These are phyloP conservation scores for Anoplophora glabripennis DNA, from an alignment of 1,140 invertebrate genomes.

Conservation along the genomic window DNA sequence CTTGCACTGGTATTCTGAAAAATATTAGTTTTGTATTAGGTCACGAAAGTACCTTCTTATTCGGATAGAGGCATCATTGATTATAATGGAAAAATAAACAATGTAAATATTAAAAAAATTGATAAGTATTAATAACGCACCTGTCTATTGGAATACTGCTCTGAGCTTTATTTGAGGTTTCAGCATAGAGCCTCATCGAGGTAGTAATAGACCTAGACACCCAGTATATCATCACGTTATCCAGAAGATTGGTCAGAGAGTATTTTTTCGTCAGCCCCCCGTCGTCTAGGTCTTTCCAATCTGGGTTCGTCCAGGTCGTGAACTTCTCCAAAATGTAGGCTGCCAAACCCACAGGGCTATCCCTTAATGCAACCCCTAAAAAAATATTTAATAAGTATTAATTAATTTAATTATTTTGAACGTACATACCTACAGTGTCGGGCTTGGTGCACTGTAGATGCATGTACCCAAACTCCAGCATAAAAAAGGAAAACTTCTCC, in stretches of 20 bases:
- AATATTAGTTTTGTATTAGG: too few relatives aligned
- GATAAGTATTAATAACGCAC: slow-evolving; percentile 14
- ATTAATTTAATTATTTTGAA: slow-evolving; percentile 28
- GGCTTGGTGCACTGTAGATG: slow-evolving; percentile 89
- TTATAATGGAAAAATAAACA: slow-evolving; percentile 48
- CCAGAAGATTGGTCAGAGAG: slow-evolving; percentile 72
- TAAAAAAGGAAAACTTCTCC: slow-evolving; percentile 44
- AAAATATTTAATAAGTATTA: too few relatives aligned
- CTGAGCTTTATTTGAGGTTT: slow-evolving; percentile 52
- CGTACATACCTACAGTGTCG: slow-evolving; percentile 75
- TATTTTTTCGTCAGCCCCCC: slow-evolving; percentile 67
- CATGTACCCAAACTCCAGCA: slow-evolving; percentile 77
- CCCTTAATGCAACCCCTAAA: slow-evolving; percentile 58
- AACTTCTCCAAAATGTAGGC: slow-evolving; percentile 88
- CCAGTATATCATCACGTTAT: slow-evolving; percentile 89
- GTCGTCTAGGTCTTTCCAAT: slow-evolving; percentile 50
- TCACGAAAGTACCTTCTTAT: too few relatives aligned
- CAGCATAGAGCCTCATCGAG: slow-evolving; percentile 72
- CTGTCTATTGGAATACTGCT: slow-evolving; percentile 19
- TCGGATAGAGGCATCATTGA: slow-evolving; percentile 51
- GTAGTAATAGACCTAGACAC: slow-evolving; percentile 71
- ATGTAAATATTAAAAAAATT: not conserved
- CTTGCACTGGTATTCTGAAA: slow-evolving; percentile 58
- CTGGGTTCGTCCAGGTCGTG: slow-evolving; percentile 65
- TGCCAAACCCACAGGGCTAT: slow-evolving; percentile 71